A percentile compares a stretch with the other conserved stretches of the same genome.
These are phyloP conservation scores for Chaetodon trifascialis DNA, from an alignment of 2,113 vertebrate genomes.

Conservation along the genomic window DNA sequence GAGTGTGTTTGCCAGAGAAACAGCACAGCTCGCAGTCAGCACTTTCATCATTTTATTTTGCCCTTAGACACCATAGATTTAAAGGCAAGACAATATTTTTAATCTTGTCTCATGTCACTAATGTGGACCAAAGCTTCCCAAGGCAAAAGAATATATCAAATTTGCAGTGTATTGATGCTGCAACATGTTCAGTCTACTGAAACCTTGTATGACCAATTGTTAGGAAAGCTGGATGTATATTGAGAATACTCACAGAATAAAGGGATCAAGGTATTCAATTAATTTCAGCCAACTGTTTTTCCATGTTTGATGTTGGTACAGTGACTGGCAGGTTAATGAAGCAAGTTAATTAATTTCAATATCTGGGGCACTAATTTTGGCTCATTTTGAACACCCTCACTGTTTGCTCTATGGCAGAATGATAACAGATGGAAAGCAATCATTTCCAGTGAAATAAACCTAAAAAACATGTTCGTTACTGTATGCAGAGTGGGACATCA, in stretches of 20 bases:
- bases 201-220: background rate
- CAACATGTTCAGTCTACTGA: background rate
- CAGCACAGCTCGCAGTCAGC: slow-evolving; percentile 30
- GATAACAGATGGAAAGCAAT: slow-evolving; percentile 31
- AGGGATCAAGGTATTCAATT: background rate
- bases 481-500: background rate
- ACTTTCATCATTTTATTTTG: slow-evolving; percentile 47
- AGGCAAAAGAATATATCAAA: slow-evolving; percentile 23
- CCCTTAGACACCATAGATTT: slow-evolving; percentile 41
- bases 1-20: slow-evolving; percentile 8
- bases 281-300: background rate
- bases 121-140: slow-evolving; percentile 14
- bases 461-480: background rate
- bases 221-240: slow-evolving; percentile 2
- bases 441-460: background rate
- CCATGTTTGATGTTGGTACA: slow-evolving; percentile 4
- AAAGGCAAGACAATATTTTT: slow-evolving; percentile 24
- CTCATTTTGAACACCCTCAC: slow-evolving; percentile 11
- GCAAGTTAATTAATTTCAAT: slow-evolving; percentile 39
- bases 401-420: slow-evolving; percentile 6
- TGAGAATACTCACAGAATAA: background rate
- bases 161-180: background rate
- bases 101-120: slow-evolving; percentile 20
- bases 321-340: slow-evolving; percentile 17
- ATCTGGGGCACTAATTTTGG: slow-evolving; percentile 9